A percentile compares a stretch with the other conserved stretches of the same genome.
These are phyloP conservation scores for Ophiodon elongatus DNA, from an alignment of 2,113 vertebrate genomes.

Conservation along the genomic window DNA sequence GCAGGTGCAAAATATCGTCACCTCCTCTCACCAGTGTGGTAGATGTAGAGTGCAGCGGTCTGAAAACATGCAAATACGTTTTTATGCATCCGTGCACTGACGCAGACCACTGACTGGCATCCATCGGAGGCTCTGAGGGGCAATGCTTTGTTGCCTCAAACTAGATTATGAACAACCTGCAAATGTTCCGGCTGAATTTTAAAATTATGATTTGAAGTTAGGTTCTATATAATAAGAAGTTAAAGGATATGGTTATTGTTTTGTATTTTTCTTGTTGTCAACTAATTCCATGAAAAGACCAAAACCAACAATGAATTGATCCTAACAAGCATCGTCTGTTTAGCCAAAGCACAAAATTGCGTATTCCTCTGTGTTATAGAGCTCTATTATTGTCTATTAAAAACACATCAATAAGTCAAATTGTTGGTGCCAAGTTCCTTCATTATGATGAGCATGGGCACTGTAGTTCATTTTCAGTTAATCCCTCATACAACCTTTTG, in stretches of 20 bases:
- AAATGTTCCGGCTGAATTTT: not conserved
- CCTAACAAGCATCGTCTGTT: not conserved
- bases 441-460: not conserved
- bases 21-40: constrained; percentile 7
- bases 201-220: not conserved
- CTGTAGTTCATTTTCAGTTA: not conserved
- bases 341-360: not conserved
- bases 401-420: not conserved
- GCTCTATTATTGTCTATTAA: not conserved
- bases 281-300: not conserved
- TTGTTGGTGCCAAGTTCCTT: not conserved
- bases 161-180: not conserved
- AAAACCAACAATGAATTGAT: not conserved
- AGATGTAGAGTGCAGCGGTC: constrained; percentile 12
- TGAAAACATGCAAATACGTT: constrained; percentile 39
- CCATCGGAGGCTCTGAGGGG: not conserved
- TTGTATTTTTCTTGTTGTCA: not conserved
- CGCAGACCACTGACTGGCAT: constrained; percentile 11
- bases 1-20: not conserved
- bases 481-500: not conserved
- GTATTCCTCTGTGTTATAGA: not conserved
- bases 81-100: constrained; percentile 22
- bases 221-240: not conserved
- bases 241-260: not conserved
- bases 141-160: not conserved